Evolutionary conservation across 2,888 invertebrate species (phyloP), one percentile per base, ranked within the genome.

Genomic region (Coelinius sp.): DNA sequence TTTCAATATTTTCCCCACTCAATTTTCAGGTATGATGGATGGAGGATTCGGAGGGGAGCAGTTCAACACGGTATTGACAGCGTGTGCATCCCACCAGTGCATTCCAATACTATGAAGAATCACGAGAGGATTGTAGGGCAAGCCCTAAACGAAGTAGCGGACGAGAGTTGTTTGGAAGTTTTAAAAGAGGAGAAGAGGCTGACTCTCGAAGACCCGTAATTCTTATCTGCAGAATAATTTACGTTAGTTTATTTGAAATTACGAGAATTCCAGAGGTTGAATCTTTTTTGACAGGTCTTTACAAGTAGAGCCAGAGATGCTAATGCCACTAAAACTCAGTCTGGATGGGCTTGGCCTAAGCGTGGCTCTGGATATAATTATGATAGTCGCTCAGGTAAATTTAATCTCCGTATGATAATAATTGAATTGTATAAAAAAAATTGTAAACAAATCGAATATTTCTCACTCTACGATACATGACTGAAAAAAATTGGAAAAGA

Each of bases 291-390:
- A 31, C 31, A 7, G 31, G 31, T 41, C 41, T 41, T 12, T n/a
- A 49, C 25, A 49, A 66, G 20, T 20, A 7, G 31, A 67, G 17
- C 22, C 67, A 10, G 27, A n/a, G 25, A 14, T 38, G 35, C 56
- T 22, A 6, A 68, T 59, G 27, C 63, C 71, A 24, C 20, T 71
- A 8, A 68, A 24, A 38, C 72, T 27, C 10, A 74, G 71, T 41
- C 68, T 56, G 49, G 78, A 75, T 62, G 71, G 72, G 74, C 71
- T n/a, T 76, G 71, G 75, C 69, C 64, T 63, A 73, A 69, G 24
- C 52, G 70, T 44, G 73, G 70, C 20, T 67, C 68, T 12, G 75
- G 65, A 14, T 65, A 66, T 14, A 70, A 67, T 5, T 76, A 76
- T 64, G 68, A 70, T 52, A 76, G 78, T 71, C 27, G 71, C 41